Conservation (phyloP, 2,113 vertebrate genomes). For the Pedetes capensis region DNA sequence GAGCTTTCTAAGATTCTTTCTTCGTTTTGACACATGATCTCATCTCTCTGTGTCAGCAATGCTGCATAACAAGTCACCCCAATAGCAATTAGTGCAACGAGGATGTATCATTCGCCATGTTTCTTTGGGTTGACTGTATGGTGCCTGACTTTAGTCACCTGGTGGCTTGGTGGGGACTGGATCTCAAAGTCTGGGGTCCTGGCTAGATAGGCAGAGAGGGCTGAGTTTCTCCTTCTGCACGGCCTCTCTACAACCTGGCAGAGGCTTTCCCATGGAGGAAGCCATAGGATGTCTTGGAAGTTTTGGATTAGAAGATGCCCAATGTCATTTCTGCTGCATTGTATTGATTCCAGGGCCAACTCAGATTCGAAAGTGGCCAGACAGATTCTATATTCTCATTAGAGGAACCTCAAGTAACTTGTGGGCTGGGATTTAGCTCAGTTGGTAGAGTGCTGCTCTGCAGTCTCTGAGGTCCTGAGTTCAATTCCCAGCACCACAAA, state of each 20-base stretch:
- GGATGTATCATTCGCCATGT: accelerated
- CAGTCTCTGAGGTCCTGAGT: no score
- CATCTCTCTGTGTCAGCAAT: background rate
- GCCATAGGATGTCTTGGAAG: background rate
- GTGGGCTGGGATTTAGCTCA: no score
- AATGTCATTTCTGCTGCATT: background rate
- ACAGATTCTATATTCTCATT: accelerated
- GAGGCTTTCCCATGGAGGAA: background rate
- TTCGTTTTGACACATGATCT: background rate
- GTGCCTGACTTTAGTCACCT: accelerated
- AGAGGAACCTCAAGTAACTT: background rate
- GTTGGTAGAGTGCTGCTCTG: no score
- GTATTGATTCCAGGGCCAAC: background rate
- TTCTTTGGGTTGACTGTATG: accelerated
- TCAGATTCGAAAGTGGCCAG: no score
- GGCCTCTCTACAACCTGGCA: accelerated
- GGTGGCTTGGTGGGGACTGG: accelerated
- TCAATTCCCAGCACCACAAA: no score
- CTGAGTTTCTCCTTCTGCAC: accelerated
- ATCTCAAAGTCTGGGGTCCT: accelerated
- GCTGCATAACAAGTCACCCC: background rate
- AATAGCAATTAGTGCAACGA: no score
- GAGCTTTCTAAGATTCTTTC: conserved; percentile 34
- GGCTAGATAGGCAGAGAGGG: accelerated
- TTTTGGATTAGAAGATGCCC: background rate